phyloP scores from a whole-genome alignment of 2,888 invertebrate genomes.

The Epirrhoe alternata region DNA sequence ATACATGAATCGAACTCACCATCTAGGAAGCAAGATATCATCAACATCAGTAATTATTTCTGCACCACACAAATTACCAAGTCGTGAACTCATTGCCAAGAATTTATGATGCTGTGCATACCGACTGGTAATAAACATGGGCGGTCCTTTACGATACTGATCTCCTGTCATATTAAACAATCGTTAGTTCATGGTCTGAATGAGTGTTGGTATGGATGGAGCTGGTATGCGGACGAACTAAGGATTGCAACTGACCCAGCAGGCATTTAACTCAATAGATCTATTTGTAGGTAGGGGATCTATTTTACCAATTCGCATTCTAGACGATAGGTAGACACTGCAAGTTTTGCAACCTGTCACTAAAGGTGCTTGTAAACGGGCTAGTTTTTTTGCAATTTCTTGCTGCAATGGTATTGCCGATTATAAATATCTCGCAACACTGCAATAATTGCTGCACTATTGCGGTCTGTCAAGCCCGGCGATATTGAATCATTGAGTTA shows the following conservation, averaged over 20 bases:
- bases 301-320: too few relatives aligned
- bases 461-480: too few relatives aligned
- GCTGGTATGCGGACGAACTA: constrained; percentile 30
- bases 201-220: constrained; percentile 31
- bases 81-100: constrained; percentile 19
- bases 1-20: neutral
- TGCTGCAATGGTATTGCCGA: too few relatives aligned
- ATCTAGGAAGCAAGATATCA: constrained; percentile 3
- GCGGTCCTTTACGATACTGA: constrained; percentile 34
- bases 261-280: too few relatives aligned
- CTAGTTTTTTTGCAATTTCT: too few relatives aligned
- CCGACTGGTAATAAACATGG: constrained; percentile 23
- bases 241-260: neutral
- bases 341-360: too few relatives aligned
- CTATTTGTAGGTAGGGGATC: too few relatives aligned
- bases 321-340: too few relatives aligned
- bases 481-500: too few relatives aligned
- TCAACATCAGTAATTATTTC: neutral
- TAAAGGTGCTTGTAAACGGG: too few relatives aligned
- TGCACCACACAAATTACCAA: constrained; percentile 3
- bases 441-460: too few relatives aligned
- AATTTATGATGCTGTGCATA: constrained; percentile 23
- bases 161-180: constrained; percentile 29
- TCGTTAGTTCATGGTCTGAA: constrained; percentile 41
- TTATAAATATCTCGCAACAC: too few relatives aligned